Conservation (phyloP, 2,888 invertebrate species). For the Penaeus monodon region DNA sequence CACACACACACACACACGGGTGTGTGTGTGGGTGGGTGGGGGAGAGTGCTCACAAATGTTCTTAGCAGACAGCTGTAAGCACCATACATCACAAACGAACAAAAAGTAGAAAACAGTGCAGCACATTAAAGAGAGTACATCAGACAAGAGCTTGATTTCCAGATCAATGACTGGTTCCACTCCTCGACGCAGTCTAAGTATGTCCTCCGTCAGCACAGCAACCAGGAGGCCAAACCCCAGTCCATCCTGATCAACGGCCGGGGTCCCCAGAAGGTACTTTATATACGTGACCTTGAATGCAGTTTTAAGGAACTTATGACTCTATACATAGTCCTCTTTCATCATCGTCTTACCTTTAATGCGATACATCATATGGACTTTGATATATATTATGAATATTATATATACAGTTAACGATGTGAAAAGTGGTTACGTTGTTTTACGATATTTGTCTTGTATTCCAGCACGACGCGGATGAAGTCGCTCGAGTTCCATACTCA, state of each 20-base stretch:
- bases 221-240: conserved; percentile 86
- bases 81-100: no score
- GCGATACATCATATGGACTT: no score
- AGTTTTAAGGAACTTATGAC: no score
- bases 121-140: not conserved
- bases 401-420: not conserved
- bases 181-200: conserved; percentile 80
- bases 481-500: conserved; percentile 4
- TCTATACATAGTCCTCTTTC: no score
- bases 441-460: no score
- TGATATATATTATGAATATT: no score
- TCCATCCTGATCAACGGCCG: conserved; percentile 86
- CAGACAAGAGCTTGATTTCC: not conserved
- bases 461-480: not conserved
- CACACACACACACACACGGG: no score
- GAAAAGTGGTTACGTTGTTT: no score
- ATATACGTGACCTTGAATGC: not conserved
- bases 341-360: no score
- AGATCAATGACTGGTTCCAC: conserved; percentile 86
- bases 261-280: conserved; percentile 71
- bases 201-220: conserved; percentile 84
- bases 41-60: no score
- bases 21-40: no score
- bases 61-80: no score
- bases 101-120: not conserved